Evolutionary conservation across 1,140 invertebrate species (phyloP).

Genomic region (Drosophila asahinai): DNA sequence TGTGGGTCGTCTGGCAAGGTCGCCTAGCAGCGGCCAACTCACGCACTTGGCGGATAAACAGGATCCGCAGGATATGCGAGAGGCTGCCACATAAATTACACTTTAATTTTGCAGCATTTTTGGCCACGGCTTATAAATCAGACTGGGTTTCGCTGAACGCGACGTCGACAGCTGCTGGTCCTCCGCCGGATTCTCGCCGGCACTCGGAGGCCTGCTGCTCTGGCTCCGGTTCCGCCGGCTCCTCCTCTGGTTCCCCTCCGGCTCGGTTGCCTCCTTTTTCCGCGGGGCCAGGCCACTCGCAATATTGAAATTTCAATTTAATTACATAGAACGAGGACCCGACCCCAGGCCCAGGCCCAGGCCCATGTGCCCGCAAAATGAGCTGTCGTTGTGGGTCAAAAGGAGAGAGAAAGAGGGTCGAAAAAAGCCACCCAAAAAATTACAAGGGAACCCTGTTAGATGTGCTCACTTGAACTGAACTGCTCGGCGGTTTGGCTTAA

Average conservation of each 20-base stretch:
- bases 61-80: slow-evolving; percentile 51
- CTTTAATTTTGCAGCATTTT: slow-evolving; percentile 83
- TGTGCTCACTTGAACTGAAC: slow-evolving; percentile 61
- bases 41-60: slow-evolving; percentile 71
- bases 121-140: slow-evolving; percentile 83
- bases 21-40: slow-evolving; percentile 41
- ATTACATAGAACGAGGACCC: slow-evolving; percentile 72
- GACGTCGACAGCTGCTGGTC: slow-evolving; percentile 35
- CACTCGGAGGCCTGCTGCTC: slow-evolving; percentile 12
- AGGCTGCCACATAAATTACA: slow-evolving; percentile 76
- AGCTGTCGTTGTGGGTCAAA: slow-evolving; percentile 61
- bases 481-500: slow-evolving; percentile 75
- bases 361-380: slow-evolving; percentile 67
- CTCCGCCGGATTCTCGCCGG: slow-evolving; percentile 16
- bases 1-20: slow-evolving; percentile 31
- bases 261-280: slow-evolving; percentile 2
- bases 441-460: slow-evolving; percentile 34
- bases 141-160: slow-evolving; percentile 37
- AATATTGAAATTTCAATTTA: slow-evolving; percentile 84
- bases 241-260: neutral
- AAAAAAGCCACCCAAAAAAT: slow-evolving; percentile 22
- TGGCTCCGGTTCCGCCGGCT: neutral
- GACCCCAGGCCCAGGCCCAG: slow-evolving; percentile 43
- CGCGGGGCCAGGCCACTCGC: slow-evolving; percentile 51
- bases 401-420: slow-evolving; percentile 25